Base-by-base conservation (phyloP, 2,113 vertebrate genomes). In the Miniopterus natalensis region DNA sequence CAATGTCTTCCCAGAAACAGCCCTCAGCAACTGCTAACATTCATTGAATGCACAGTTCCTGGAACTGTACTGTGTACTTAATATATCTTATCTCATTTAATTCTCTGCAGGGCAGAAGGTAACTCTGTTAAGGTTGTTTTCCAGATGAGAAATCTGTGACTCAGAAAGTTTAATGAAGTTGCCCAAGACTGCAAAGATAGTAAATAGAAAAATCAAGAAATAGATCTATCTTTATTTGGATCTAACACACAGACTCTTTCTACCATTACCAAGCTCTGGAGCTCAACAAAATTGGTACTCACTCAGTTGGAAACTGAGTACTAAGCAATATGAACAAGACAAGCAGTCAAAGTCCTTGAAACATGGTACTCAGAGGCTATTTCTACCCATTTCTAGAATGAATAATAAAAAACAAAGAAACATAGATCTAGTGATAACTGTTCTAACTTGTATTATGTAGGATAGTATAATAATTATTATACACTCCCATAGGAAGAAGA, bases 121-220 rank as follows among this genome's bases (percentile, higher is more conserved):
- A 94, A 36, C 55, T 86, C 17, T 40, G 90, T 86, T 74, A 78
- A 89, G 53, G 23, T 21, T 75, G 15, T 65, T 78, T 88, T 85
- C 40, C 29, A 71, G 47, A 81, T 83, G 40, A 94, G 45, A 94
- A 89, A 92, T 77, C 31, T 59, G 31, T 83, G 53, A 59, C 40
- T 49, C 47, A 81, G 83, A 84, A 9, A 81, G 17, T 53, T 94
- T 85, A 89, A 71, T 85, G 45, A 81, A 89, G 9, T 88, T 92
- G 6, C 12, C 68, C 42, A 83, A 81, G 47, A 29, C n/a, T 65
- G 47, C 8, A 70, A 63, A 88, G 45, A 40, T 57, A 81, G 5
- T 10, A 85, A 80, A 51, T 92, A 51, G 42, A 95, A 25, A 85
- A 78, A 79, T 73, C 23, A 96, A 84, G 17, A 86, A 78, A 63